A percentile compares a stretch with the other conserved stretches of the same genome.
phyloP scores from a whole-genome alignment of 2,113 vertebrate genomes.

The Calidris pygmaea region DNA sequence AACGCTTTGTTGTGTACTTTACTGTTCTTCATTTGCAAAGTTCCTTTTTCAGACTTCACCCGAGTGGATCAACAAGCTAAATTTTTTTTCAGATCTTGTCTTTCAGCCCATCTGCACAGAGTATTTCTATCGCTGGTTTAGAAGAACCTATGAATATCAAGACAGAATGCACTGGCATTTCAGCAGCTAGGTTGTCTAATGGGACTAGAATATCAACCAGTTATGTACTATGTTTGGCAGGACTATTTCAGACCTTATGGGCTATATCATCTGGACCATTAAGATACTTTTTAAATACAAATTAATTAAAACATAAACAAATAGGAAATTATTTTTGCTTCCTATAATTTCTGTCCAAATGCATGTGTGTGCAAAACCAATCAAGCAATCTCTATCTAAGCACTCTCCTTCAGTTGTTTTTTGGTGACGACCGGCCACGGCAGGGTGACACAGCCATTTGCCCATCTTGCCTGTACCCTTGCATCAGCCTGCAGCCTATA shows the following conservation, averaged over 20 bases:
- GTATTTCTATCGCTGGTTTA: background rate
- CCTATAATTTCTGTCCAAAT: background rate
- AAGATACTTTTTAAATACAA: background rate
- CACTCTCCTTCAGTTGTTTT: background rate
- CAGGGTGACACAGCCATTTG: background rate
- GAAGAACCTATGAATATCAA: background rate
- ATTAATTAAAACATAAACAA: background rate
- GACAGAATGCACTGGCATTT: background rate
- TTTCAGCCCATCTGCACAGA: background rate
- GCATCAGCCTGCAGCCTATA: background rate
- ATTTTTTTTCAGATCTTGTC: background rate
- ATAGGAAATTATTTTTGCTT: background rate
- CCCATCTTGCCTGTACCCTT: background rate
- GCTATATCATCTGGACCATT: background rate
- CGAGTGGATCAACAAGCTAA: accelerated
- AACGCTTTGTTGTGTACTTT: background rate
- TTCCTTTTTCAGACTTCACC: background rate
- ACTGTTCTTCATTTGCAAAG: background rate
- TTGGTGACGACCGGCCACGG: background rate
- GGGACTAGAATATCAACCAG: background rate
- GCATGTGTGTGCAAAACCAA: background rate
- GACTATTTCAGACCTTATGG: background rate
- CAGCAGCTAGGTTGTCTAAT: background rate
- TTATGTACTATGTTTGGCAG: background rate
- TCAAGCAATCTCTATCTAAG: background rate